phyloP scores from a whole-genome alignment of 2,113 vertebrate species.

The Pionites leucogaster region DNA sequence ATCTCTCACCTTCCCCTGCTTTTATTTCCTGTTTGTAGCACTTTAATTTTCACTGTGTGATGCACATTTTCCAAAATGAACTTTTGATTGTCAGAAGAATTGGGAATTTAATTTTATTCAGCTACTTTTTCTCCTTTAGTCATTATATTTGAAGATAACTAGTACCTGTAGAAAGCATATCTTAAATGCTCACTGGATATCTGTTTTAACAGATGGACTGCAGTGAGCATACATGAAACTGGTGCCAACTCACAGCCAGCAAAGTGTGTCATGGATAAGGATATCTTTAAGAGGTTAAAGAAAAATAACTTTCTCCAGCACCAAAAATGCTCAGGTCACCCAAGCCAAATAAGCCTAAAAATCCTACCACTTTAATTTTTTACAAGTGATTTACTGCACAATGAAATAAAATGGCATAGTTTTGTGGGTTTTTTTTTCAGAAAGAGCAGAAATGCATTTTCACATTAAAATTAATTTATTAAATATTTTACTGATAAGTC shows the following conservation, averaged over 20 bases:
- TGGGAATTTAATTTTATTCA: background rate
- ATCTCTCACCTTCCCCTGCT: background rate
- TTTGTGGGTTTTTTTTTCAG: background rate
- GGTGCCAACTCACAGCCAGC: background rate
- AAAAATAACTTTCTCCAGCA: background rate
- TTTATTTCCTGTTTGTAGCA: background rate
- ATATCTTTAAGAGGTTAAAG: background rate
- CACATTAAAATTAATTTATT: background rate
- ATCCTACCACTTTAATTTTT: background rate
- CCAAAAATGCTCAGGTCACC: background rate
- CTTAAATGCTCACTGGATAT: slow-evolving; percentile 37
- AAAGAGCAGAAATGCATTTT: background rate
- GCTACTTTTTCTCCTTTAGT: background rate
- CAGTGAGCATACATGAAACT: background rate
- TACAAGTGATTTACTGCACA: background rate
- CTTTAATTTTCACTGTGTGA: background rate
- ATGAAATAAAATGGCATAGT: background rate
- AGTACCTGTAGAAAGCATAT: slow-evolving; percentile 32
- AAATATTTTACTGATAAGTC: background rate
- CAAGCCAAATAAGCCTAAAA: background rate
- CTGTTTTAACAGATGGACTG: slow-evolving; percentile 79
- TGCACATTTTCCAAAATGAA: background rate
- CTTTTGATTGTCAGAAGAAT: background rate
- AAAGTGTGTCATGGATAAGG: background rate
- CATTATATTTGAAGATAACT: background rate